Conservation (phyloP, 2,888 invertebrate genomes). For the Caenorhabditis afra region DNA sequence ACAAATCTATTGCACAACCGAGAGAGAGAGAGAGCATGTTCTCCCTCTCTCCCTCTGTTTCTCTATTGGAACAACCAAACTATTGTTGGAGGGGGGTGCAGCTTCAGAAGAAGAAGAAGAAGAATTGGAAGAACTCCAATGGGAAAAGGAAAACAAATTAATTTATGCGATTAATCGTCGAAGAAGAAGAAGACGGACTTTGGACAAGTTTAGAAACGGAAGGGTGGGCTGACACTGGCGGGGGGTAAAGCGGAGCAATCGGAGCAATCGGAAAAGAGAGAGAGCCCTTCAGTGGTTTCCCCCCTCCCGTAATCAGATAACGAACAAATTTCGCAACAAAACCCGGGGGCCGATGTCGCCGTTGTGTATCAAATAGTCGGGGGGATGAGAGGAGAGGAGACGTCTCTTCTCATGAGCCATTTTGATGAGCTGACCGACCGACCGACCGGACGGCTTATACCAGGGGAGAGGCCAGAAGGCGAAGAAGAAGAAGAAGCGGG, state of each 20-base stretch:
- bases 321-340: constrained; percentile 47
- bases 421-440: constrained; percentile 53
- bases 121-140: neutral
- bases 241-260: too few species aligned
- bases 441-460: constrained; percentile 24
- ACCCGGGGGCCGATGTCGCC: neutral
- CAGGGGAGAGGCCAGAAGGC: neutral
- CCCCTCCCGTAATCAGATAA: constrained; percentile 46
- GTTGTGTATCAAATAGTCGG: constrained; percentile 37
- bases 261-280: too few species aligned
- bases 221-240: too few species aligned
- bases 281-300: constrained; percentile 12
- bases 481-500: constrained; percentile 3
- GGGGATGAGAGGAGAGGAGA: constrained; percentile 19
- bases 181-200: too few species aligned
- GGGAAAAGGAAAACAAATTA: constrained; percentile 11
- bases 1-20: constrained; percentile 60
- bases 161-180: constrained; percentile 12
- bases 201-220: too few species aligned
- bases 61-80: too few species aligned
- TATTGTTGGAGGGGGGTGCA: constrained; percentile 17
- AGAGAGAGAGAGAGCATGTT: constrained; percentile 11
- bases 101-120: constrained; percentile 15
- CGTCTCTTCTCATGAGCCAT: constrained; percentile 41
- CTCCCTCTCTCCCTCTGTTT: too few species aligned